phyloP scores from a whole-genome alignment of 1,140 invertebrate species.

The Pseudoatta argentina region DNA sequence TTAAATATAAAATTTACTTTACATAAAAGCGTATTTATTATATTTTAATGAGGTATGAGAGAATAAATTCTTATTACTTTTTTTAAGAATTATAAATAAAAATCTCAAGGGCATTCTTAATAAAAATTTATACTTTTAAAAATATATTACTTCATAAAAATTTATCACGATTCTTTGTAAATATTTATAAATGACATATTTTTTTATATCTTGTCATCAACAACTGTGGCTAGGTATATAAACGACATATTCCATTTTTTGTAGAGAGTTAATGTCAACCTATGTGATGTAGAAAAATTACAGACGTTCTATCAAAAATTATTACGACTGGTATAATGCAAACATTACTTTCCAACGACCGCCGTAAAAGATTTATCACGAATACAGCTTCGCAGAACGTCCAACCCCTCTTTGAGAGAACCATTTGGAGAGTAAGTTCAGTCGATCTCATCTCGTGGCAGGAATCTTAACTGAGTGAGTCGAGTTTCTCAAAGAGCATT shows the following conservation, averaged over 20 bases:
- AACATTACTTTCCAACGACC: slow-evolving; percentile 13
- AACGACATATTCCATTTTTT: slow-evolving; percentile 17
- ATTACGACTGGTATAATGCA: slow-evolving; percentile 30
- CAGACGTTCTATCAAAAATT: background rate
- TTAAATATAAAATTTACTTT: background rate
- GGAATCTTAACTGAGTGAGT: slow-evolving; percentile 41
- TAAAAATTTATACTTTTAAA: background rate
- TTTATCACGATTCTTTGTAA: background rate
- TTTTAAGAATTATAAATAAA: slow-evolving; percentile 16
- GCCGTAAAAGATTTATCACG: slow-evolving; percentile 25
- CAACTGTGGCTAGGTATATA: background rate
- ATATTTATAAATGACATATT: slow-evolving; percentile 21
- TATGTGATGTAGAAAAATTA: slow-evolving; percentile 13
- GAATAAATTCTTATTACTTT: background rate
- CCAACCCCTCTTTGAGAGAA: background rate
- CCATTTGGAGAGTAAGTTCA: background rate
- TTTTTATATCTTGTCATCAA: background rate
- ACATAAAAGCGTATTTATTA: background rate
- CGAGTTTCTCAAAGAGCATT: slow-evolving; percentile 31
- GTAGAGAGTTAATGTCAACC: slow-evolving; percentile 2
- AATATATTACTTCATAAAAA: background rate
- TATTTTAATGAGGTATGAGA: background rate
- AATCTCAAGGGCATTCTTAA: background rate
- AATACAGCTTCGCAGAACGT: slow-evolving; percentile 14
- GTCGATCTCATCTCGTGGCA: slow-evolving; percentile 30